Conservation (phyloP, 1,140 invertebrate species). For the Micrasema longulum region DNA sequence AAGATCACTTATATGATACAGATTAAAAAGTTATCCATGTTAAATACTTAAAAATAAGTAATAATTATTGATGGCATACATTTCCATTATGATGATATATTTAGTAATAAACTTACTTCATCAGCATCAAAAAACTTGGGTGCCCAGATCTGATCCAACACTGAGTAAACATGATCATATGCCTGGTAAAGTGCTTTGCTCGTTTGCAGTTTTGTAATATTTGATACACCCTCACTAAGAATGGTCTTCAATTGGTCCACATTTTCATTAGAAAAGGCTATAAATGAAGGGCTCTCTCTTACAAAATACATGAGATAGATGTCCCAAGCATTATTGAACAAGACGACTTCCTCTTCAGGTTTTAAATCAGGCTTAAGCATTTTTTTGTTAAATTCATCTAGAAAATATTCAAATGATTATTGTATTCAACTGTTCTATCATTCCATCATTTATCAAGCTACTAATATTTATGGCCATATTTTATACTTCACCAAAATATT, state of each 20-base stretch:
- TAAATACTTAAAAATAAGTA: no score
- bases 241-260: slow-evolving; percentile 74
- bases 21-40: no score
- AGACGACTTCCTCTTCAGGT: slow-evolving; percentile 71
- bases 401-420: no score
- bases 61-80: no score
- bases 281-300: slow-evolving; percentile 73
- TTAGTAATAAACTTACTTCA: slow-evolving; percentile 69
- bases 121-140: slow-evolving; percentile 87
- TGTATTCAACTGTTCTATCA: no score
- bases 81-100: no score
- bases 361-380: slow-evolving; percentile 84
- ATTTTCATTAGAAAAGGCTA: slow-evolving; percentile 75
- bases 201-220: slow-evolving; percentile 80
- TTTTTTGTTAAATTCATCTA: slow-evolving; percentile 85
- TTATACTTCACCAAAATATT: no score
- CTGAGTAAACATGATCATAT: slow-evolving; percentile 82
- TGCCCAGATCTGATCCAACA: slow-evolving; percentile 81
- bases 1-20: no score
- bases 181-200: slow-evolving; percentile 85
- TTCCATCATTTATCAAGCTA: no score
- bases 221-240: slow-evolving; percentile 73
- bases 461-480: no score
- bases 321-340: slow-evolving; percentile 78
- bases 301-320: slow-evolving; percentile 80